phyloP scores from a whole-genome alignment of 1,140 invertebrate genomes.

The Idris sp. region DNA sequence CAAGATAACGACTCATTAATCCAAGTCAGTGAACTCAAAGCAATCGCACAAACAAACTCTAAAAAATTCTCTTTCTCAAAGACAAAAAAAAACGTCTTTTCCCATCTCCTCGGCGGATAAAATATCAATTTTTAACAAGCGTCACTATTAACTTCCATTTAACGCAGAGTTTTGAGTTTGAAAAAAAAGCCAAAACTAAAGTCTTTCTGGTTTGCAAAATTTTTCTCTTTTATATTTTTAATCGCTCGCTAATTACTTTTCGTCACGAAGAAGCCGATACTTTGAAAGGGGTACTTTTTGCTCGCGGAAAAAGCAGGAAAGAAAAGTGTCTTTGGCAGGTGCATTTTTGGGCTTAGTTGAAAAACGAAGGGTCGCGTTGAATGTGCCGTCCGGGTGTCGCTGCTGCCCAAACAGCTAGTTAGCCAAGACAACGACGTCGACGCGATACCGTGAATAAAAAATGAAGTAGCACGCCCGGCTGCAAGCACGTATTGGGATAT shows the following conservation, averaged over 20 bases:
- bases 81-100: too few species aligned
- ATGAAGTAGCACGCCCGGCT: constrained; percentile 68
- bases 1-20: too few species aligned
- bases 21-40: too few species aligned
- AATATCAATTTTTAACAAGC: too few species aligned
- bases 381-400: constrained; percentile 45
- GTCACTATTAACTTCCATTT: too few species aligned
- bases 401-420: constrained; percentile 65
- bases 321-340: constrained; percentile 6
- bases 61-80: too few species aligned
- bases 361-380: constrained; percentile 47
- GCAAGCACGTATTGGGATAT: constrained; percentile 73
- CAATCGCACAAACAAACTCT: too few species aligned
- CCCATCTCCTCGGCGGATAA: too few species aligned
- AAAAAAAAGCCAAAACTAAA: too few species aligned
- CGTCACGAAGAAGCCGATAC: constrained; percentile 17
- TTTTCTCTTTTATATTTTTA: constrained; percentile 17
- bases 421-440: constrained; percentile 60
- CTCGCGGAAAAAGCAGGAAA: constrained; percentile 2
- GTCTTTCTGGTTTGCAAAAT: too few species aligned
- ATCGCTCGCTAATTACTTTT: constrained; percentile 34
- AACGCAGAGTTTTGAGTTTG: too few species aligned
- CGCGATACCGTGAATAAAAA: constrained; percentile 71
- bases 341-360: constrained; percentile 31
- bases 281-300: constrained; percentile 4